Base-by-base conservation (phyloP, 2,888 invertebrate species). In the Dastarcus helophoroides region DNA sequence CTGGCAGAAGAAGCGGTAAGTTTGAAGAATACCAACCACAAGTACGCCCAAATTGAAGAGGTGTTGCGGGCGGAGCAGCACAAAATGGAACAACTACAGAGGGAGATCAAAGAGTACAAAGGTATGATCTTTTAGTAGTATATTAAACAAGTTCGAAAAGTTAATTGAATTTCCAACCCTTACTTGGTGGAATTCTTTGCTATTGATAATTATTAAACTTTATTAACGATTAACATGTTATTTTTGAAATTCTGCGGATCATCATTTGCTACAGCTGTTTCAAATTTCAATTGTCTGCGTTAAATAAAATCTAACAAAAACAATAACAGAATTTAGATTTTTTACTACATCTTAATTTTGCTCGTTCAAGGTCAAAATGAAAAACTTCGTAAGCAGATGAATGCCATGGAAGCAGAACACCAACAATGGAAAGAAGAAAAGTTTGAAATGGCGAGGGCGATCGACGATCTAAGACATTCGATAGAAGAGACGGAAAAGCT, bases 361-460 rank as follows among this genome's bases (percentile, higher is more conserved):
- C n/a, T n/a, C 19, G 19, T 7, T n/a, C 6, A 36, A 48, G 64
- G n/a, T 52, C 57, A 2, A 60, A 61, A 50, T 44, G n/a, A n/a
- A n/a, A n/a, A n/a, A n/a, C n/a, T 22, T 15, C 14, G 33, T 12
- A 11, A 9, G 4, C 22, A 17, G 7, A 21, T 40, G 9, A 39
- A 38, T n/a, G 12, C 25, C 2, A 9, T 42, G 11, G 33, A 43
- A 29, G 26, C 26, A 5, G 32, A 35, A 13, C 25, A n/a, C n/a
- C n/a, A n/a, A n/a, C n/a, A n/a, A n/a, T n/a, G 46, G 3, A 33
- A 31, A 19, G 16, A 13, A 6, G 27, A 32, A 12, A 33, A 32
- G 9, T 31, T 33, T 3, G 37, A 40, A 14, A 39, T 34, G 6
- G 17, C 4, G 2, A 41, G 39, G 23, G 16, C 39, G 7, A 31